phyloP scores from a whole-genome alignment of 64 coral and sea anemone species.

The Actinia equina region DNA sequence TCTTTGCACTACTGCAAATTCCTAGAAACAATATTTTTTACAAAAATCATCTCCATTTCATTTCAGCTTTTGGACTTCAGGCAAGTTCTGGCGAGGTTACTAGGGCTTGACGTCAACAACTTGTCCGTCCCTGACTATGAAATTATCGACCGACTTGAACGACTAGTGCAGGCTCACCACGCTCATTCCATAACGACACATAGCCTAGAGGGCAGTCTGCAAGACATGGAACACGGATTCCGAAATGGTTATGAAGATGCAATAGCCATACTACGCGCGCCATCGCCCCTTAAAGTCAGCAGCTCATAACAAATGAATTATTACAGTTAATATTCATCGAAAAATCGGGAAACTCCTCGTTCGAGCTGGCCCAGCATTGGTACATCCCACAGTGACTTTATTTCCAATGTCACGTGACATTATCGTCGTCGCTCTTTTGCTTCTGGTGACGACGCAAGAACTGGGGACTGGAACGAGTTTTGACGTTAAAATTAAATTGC shows the following conservation, averaged over 20 bases:
- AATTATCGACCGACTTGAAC: conserved; percentile 92
- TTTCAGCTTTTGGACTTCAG: conserved; percentile 87
- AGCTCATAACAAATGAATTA: neutral
- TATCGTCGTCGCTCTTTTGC: neutral
- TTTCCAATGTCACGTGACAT: neutral
- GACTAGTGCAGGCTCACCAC: conserved; percentile 93
- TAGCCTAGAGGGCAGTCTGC: conserved; percentile 94
- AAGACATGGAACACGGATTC: conserved; percentile 90
- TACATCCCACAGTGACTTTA: too few species aligned
- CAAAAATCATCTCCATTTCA: neutral
- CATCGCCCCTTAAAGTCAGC: conserved; percentile 63
- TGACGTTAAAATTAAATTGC: neutral
- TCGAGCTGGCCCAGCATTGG: neutral
- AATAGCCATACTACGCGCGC: conserved; percentile 81
- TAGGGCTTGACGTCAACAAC: conserved; percentile 85
- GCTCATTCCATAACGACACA: conserved; percentile 96
- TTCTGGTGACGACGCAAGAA: too few species aligned
- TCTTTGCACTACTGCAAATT: too few species aligned
- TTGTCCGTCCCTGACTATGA: conserved; percentile 98
- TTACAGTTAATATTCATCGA: neutral
- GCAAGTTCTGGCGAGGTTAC: conserved; percentile 88
- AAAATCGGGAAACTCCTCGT: neutral
- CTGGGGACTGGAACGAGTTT: neutral
- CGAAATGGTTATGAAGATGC: conserved; percentile 88
- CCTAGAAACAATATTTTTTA: neutral